phyloP scores from a whole-genome alignment of 2,888 invertebrate species.

The Netelia fuscicornis region DNA sequence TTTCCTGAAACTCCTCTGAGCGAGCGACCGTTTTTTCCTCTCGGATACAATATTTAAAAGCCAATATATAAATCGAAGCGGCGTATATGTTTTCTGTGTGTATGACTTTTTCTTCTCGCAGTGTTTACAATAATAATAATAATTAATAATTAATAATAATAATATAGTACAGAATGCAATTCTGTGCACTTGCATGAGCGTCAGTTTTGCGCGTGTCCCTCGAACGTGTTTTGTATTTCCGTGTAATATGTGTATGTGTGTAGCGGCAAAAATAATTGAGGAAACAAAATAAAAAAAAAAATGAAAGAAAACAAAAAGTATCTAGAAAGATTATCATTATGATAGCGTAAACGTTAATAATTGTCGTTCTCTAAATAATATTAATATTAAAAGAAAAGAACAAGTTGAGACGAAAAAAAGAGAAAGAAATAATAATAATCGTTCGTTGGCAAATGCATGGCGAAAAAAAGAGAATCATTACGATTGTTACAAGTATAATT shows the following conservation, averaged over 20 bases:
- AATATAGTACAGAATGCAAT: slow-evolving; percentile 52
- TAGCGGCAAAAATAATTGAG: slow-evolving; percentile 45
- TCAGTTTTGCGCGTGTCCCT: slow-evolving; percentile 41
- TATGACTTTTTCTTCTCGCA: slow-evolving; percentile 50
- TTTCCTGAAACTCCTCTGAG: slow-evolving; percentile 69
- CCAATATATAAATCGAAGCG: slow-evolving; percentile 69
- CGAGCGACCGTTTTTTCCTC: slow-evolving; percentile 71
- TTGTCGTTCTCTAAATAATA: slow-evolving; percentile 82
- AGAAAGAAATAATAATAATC: slow-evolving; percentile 78
- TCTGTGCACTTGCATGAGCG: slow-evolving; percentile 48
- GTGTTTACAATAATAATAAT: slow-evolving; percentile 48
- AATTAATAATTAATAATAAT: neutral
- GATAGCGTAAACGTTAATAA: slow-evolving; percentile 80
- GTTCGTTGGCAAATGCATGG: slow-evolving; percentile 85
- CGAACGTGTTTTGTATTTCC: no score
- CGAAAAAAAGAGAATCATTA: slow-evolving; percentile 81
- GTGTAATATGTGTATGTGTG: slow-evolving; percentile 31
- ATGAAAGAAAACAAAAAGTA: slow-evolving; percentile 78
- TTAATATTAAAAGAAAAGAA: slow-evolving; percentile 81
- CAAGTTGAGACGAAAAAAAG: slow-evolving; percentile 77
- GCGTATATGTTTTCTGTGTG: slow-evolving; percentile 54
- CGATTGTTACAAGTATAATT: slow-evolving; percentile 76
- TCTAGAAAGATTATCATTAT: slow-evolving; percentile 83
- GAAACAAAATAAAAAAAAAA: slow-evolving; percentile 72
- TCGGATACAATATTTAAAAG: slow-evolving; percentile 60